phyloP scores from a whole-genome alignment of 2,797 vertebrate species.

The Trematomus bernacchii region DNA sequence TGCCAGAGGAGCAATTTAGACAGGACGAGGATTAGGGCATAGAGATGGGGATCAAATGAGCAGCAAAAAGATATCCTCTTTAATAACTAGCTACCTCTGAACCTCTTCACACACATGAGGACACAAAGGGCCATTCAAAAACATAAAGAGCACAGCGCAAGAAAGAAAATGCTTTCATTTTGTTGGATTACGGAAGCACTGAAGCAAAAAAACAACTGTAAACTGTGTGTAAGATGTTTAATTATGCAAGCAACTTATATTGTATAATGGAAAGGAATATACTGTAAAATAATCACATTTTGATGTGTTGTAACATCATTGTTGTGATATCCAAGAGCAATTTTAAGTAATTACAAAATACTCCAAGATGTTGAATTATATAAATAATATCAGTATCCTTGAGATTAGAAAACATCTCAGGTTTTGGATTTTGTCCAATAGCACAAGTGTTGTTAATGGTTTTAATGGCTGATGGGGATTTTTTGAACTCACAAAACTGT shows the following conservation, averaged over 20 bases:
- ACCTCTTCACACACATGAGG: slow-evolving; percentile 60
- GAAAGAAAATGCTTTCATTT: slow-evolving; percentile 34
- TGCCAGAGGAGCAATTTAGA: slow-evolving; percentile 83
- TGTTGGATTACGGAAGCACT: slow-evolving; percentile 35
- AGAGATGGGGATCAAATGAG: slow-evolving; percentile 77
- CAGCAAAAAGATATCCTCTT: slow-evolving; percentile 73
- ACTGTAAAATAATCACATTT: neutral
- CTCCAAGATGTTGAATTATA: no score
- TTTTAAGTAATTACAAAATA: slow-evolving; percentile 3
- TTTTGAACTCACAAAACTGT: no score
- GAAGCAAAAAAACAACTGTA: slow-evolving; percentile 21
- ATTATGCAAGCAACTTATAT: slow-evolving; percentile 6
- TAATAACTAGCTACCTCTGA: slow-evolving; percentile 73
- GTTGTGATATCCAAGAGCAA: neutral
- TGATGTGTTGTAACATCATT: slow-evolving; percentile 18
- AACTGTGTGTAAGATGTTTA: neutral
- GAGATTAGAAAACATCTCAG: no score
- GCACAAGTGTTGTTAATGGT: no score
- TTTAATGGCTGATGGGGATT: no score
- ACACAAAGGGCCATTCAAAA: slow-evolving; percentile 56
- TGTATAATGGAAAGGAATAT: neutral
- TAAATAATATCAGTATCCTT: no score
- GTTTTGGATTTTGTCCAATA: no score
- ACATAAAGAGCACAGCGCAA: slow-evolving; percentile 45
- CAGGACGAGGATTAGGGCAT: slow-evolving; percentile 76